Base-by-base conservation (phyloP, 2,888 invertebrate species). In the Xestia rhomboidea region DNA sequence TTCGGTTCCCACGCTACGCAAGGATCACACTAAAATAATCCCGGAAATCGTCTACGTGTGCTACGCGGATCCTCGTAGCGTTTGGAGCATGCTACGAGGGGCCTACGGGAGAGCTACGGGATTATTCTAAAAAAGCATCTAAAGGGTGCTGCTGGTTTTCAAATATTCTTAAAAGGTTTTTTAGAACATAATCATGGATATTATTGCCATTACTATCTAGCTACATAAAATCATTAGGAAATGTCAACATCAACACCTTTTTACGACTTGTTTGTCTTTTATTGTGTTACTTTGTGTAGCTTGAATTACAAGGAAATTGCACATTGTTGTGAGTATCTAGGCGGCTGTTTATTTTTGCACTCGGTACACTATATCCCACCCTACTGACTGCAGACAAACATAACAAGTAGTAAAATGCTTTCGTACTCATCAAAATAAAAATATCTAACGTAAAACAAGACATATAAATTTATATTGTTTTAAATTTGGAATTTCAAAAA, bases 211-310 rank as follows among this genome's bases (percentile, higher is more conserved):
- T 21, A 41, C 44, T 54, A 13, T 68, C 10, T 18, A 63, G 13
- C 51, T 27, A 44, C 13, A 71, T 18, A 64, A 49, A 38, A 60
- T n/a, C 34, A 34, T 67, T 76, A 66, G 27, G 64, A 73, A 81
- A 67, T 49, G 41, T n/a, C 51, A 66, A 81, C 46, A 81, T 68
- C n/a, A 60, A 41, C 44, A 72, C 21, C 6, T 81, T 81, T 69
- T 81, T 69, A 82, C 54, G 77, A 69, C 57, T 67, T 69, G 34
- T 77, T 81, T 77, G n/a, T 68, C 38, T 44, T 54, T 62, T 77
- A 62, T 77, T 77, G 24, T 66, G 62, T 71, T 71, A 76, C 77
- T 82, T 81, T 73, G 81, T 73, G 10, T 51, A 64, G 21, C 57
- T 71, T 76, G 57, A 81, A 57, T 66, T 64, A 77, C 77, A 15